A percentile compares a stretch with the other conserved stretches of the same genome.
These are phyloP conservation scores for Haplochromis vanheusdeni DNA, from an alignment of 2,113 vertebrate genomes.

Conservation along the genomic window DNA sequence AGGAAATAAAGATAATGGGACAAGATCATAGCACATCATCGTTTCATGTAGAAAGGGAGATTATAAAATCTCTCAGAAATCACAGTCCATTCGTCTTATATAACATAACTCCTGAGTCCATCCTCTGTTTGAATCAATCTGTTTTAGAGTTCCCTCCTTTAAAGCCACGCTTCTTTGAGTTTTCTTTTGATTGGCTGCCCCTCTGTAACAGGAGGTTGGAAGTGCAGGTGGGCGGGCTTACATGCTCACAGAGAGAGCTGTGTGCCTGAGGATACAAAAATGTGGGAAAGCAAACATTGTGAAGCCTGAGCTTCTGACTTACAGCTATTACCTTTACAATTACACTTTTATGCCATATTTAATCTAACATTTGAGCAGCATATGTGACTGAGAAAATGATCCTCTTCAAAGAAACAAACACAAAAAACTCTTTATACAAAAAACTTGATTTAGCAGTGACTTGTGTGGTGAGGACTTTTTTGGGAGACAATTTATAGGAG, in stretches of 20 bases:
- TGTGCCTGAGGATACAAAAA: neutral
- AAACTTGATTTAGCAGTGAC: neutral
- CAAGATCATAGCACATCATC: neutral
- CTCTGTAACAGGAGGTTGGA: neutral
- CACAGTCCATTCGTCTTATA: neutral
- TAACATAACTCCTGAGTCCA: neutral
- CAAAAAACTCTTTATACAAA: neutral
- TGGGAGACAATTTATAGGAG: neutral
- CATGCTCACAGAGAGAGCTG: neutral
- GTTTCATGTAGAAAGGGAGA: neutral
- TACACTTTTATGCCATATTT: neutral
- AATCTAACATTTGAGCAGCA: neutral
- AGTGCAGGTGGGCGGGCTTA: neutral
- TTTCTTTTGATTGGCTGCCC: neutral
- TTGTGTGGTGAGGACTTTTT: neutral
- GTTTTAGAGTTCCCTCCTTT: neutral
- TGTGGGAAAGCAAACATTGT: neutral
- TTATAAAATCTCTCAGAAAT: neutral
- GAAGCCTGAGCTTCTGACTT: neutral
- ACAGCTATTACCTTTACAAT: neutral
- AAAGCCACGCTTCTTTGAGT: neutral
- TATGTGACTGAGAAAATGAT: neutral
- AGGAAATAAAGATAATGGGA: neutral
- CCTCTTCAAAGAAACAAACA: neutral
- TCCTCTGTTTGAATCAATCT: neutral